These are phyloP conservation scores for Ptilodon capucinus DNA, from an alignment of 2,888 invertebrate species.

Conservation along the genomic window DNA sequence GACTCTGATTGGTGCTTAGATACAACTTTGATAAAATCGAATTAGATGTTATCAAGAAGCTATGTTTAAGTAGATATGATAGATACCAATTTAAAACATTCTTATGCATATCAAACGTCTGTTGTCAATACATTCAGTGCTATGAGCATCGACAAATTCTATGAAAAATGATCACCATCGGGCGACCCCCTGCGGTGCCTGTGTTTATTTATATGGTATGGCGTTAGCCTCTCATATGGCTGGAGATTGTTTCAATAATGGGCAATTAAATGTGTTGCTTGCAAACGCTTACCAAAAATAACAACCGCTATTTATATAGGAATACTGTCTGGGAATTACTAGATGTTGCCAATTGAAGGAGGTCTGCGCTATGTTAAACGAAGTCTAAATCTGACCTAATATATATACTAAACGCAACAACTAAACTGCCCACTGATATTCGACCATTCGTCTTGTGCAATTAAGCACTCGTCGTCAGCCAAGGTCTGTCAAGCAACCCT, in stretches of 20 bases:
- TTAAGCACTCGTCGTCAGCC: too few relatives aligned
- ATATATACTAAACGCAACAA: too few relatives aligned
- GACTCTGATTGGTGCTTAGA: too few relatives aligned
- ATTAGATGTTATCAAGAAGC: not conserved
- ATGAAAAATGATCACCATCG: conserved; percentile 19
- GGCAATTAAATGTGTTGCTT: conserved; percentile 15
- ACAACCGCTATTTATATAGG: not conserved
- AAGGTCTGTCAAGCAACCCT: too few relatives aligned
- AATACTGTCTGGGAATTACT: not conserved
- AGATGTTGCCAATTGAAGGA: too few relatives aligned
- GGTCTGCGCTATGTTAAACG: too few relatives aligned
- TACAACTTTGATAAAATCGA: too few relatives aligned
- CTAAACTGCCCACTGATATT: too few relatives aligned
- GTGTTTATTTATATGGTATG: conserved; percentile 46
- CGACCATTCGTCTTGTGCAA: too few relatives aligned
- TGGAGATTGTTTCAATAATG: conserved; percentile 9
- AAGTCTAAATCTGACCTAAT: too few relatives aligned
- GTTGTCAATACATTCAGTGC: not conserved
- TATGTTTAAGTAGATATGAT: not conserved
- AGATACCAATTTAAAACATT: not conserved
- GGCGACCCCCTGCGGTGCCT: conserved; percentile 48
- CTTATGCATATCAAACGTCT: not conserved
- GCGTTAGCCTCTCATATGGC: conserved; percentile 26
- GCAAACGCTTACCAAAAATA: conserved; percentile 1
- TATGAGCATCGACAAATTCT: conserved; percentile 23